Percentiles rank a stretch among this genome's conserved stretches.
phyloP scores from a whole-genome alignment of 2,113 vertebrate species.

The Ibidorhyncha struthersii region DNA sequence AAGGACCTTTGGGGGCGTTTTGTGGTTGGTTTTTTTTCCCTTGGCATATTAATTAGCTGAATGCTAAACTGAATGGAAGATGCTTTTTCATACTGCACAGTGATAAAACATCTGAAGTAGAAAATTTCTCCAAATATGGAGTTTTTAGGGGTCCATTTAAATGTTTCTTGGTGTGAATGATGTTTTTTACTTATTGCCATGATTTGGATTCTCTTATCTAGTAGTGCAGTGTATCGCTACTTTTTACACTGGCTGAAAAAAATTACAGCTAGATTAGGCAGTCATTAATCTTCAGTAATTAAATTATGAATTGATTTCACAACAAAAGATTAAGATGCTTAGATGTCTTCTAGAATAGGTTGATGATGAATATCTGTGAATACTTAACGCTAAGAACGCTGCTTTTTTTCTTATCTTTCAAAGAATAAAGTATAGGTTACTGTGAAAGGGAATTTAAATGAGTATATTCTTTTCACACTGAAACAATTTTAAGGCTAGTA shows the following conservation, averaged over 20 bases:
- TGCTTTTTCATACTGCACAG: background rate
- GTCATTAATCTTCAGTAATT: slow-evolving; percentile 28
- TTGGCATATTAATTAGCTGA: background rate
- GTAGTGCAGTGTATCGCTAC: background rate
- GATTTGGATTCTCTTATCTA: background rate
- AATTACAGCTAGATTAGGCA: background rate
- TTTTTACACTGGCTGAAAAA: background rate
- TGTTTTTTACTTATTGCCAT: background rate
- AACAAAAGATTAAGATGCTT: background rate
- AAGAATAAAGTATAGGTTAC: background rate
- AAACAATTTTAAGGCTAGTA: background rate
- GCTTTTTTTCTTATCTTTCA: background rate
- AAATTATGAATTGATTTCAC: slow-evolving; percentile 2
- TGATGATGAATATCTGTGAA: background rate
- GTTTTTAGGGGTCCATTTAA: background rate
- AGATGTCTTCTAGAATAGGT: background rate
- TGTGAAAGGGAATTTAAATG: background rate
- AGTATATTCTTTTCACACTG: background rate
- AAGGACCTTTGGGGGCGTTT: background rate
- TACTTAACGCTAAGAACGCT: background rate
- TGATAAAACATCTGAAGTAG: background rate
- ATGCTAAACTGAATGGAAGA: background rate
- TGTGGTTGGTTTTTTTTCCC: background rate
- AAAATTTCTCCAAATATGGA: background rate
- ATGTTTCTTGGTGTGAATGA: background rate